Evolutionary conservation across 1,140 invertebrate genomes (phyloP), one percentile per base, ranked within the genome.

Genomic region (Diuraphis noxia): DNA sequence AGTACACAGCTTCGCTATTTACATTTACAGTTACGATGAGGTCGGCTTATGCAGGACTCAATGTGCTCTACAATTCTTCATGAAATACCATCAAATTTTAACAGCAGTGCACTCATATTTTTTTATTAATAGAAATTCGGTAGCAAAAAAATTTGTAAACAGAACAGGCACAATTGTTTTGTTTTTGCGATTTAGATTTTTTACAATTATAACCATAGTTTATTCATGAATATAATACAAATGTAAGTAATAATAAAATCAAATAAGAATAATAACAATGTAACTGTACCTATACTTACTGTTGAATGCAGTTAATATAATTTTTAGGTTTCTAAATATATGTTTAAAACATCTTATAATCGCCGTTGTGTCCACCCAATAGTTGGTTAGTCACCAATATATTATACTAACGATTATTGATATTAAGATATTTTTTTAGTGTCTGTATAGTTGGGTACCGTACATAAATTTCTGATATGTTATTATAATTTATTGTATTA

Each of bases 1-100:
- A 25, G 9, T 87, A 87, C 34, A 34, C 85, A 9, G 85, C 85
- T 87, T 87, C 85, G 21, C 25, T 87, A 25, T 40, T 56, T 5
- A 87, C 85, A 19, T 87, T 87, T 41, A 41, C 85, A 46, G 36
- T 41, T 9, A 87, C 46, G 9, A 87, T 87, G 85, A 87, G 38
- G 23, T 52, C 85, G 8, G 85, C 85, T 6, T 87, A 87, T 5
- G 85, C 85, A 2, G 85, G 85, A 25, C 49, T 87, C 0, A 87
- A 87, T 10, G 85, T 87, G 30, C 49, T 87, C 10, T 87, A 87
- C 36, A 87, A 87, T 52, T 36, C 85, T 21, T 38, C 36, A n/a
- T 72, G 6, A 52, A 40, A 56, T 56, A 52, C 9, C 23, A 41
- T 40, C 9, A 82, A n/a, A 82, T n/a, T n/a, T 72, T 10, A n/a